phyloP scores from a whole-genome alignment of 2,888 invertebrate species.

The Therioaphis trifolii region DNA sequence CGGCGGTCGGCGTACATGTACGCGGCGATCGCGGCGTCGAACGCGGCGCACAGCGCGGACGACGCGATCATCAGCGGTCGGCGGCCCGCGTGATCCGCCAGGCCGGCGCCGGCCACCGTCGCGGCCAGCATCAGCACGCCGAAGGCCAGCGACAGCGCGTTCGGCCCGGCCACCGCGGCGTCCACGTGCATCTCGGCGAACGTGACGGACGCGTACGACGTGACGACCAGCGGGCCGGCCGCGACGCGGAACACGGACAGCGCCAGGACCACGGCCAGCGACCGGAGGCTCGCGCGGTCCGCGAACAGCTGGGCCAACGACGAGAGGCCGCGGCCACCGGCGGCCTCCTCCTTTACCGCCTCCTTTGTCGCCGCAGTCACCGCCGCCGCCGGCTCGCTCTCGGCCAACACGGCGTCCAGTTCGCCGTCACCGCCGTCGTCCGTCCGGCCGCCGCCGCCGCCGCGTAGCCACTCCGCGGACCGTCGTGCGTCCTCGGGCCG shows the following conservation, averaged over 20 bases:
- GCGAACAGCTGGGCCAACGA: constrained; percentile 63
- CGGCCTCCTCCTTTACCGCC: no score
- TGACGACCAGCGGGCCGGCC: constrained; percentile 46
- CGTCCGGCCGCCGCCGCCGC: constrained; percentile 6
- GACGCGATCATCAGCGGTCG: constrained; percentile 71
- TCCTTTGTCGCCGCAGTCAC: no score
- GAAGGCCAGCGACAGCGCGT: constrained; percentile 8
- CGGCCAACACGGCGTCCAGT: no score
- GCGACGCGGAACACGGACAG: constrained; percentile 45
- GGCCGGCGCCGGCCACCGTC: constrained; percentile 55
- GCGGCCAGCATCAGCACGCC: not conserved
- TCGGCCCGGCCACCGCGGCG: not conserved
- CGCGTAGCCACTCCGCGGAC: constrained; percentile 57
- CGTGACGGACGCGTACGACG: constrained; percentile 62
- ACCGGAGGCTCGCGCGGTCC: constrained; percentile 67
- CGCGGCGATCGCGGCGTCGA: constrained; percentile 71
- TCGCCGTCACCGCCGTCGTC: no score
- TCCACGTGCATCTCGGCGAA: constrained; percentile 30
- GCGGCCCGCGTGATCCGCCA: constrained; percentile 64
- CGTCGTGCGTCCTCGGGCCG: constrained; percentile 70
- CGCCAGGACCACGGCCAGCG: constrained; percentile 56
- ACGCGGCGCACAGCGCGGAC: constrained; percentile 72
- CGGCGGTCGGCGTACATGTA: constrained; percentile 70
- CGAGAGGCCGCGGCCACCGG: no score
- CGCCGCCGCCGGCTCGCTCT: no score